Percentiles rank a stretch among this genome's conserved stretches.
Evolutionary conservation across 2,797 vertebrate species (phyloP).

Genomic region (Syngnathus acus): DNA sequence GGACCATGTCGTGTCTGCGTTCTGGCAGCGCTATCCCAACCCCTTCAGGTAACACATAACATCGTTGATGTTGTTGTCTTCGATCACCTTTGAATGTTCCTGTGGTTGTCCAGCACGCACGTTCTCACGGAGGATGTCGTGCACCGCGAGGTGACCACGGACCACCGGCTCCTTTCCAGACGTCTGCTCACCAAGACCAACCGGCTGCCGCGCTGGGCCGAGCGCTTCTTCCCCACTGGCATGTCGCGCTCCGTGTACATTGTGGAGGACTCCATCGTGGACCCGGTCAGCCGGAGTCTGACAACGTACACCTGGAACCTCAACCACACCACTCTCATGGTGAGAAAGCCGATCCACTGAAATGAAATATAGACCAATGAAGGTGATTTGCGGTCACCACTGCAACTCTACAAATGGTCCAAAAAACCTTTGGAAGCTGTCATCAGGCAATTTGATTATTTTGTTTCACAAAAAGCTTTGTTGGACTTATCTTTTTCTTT

Average conservation of each 20-base stretch:
- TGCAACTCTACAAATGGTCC: background rate
- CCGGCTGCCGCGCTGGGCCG: slow-evolving; percentile 89
- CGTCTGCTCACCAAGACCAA: slow-evolving; percentile 86
- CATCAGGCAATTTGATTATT: background rate
- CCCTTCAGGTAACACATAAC: slow-evolving; percentile 66
- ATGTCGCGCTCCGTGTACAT: slow-evolving; percentile 89
- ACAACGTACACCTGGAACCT: slow-evolving; percentile 95
- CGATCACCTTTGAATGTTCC: background rate
- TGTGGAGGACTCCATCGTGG: slow-evolving; percentile 89
- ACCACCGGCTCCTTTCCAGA: slow-evolving; percentile 66
- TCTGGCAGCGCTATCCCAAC: slow-evolving; percentile 75
- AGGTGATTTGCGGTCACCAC: background rate
- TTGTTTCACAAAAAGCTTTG: background rate
- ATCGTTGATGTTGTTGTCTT: background rate
- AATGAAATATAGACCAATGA: background rate
- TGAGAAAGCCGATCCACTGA: slow-evolving; percentile 41
- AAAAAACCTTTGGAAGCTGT: background rate
- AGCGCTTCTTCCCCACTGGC: slow-evolving; percentile 81
- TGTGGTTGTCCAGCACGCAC: slow-evolving; percentile 58
- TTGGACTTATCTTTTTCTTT: background rate
- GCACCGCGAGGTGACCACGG: slow-evolving; percentile 69
- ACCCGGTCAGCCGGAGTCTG: slow-evolving; percentile 81
- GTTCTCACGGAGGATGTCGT: slow-evolving; percentile 77
- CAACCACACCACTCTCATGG: slow-evolving; percentile 91
- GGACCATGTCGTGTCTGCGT: slow-evolving; percentile 72